Evolutionary conservation across 2,888 invertebrate genomes (phyloP), one percentile per base, ranked within the genome.

Genomic region (Athrips mouffetella): DNA sequence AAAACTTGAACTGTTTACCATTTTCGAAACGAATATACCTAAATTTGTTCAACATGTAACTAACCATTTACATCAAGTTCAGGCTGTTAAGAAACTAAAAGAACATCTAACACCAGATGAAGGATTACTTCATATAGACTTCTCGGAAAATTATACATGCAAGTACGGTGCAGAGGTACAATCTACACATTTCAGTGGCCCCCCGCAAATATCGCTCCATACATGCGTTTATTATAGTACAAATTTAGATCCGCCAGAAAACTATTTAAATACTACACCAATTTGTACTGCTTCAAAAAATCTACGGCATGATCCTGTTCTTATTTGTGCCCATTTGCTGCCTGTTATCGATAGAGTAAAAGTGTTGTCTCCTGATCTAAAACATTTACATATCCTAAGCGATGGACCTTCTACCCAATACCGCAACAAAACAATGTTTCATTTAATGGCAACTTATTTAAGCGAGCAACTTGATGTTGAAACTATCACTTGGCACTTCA

Each of bases 361-460:
- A 27, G 20, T 18, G 18, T 41, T 25, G 15, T 27, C 27, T 21
- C 41, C 27, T 13, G 18, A 18, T 18, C 3, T 37, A 10, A 37
- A 37, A 20, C 16, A 16, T 50, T 40, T 62, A 31, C 51, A 62
- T 54, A 55, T 60, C 37, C 44, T 60, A 37, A 56, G 53, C 47
- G 55, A 59, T 49, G 56, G 57, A 13, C 59, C 57, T 35, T 53
- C 51, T 40, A 59, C 56, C 18, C 60, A 60, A 49, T 62, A 62
- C 45, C 49, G 58, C 25, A 60, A 63, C 44, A 59, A 59, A 56
- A 45, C 45, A 20, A 58, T 55, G 54, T 61, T 59, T 56, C 51
- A 45, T 41, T 44, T 33, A 37, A 30, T 48, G 44, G 15, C 33
- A 48, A 46, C 30, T 33, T 11, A 39, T 37, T 35, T 44, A 13